Conservation (phyloP, 2,797 vertebrate species). For the Lutjanus argentimaculatus region DNA sequence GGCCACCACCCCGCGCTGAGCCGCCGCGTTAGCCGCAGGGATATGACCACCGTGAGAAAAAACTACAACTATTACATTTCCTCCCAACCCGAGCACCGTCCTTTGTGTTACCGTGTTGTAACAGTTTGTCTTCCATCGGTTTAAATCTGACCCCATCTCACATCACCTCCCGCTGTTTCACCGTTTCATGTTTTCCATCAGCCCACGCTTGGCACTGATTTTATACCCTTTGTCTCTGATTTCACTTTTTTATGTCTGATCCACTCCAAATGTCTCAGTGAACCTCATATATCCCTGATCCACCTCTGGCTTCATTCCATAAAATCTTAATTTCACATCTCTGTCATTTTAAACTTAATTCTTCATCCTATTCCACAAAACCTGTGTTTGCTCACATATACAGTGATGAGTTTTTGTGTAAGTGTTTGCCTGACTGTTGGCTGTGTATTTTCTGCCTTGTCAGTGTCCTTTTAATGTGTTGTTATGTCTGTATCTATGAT, state of each 20-base stretch:
- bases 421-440: not conserved
- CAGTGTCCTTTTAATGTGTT: not conserved
- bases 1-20: slow-evolving; percentile 44
- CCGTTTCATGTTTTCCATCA: slow-evolving; percentile 5
- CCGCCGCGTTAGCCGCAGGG: slow-evolving; percentile 73
- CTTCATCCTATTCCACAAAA: not conserved
- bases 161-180: not conserved
- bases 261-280: not conserved
- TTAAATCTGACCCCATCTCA: slow-evolving; percentile 17
- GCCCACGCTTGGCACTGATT: not conserved
- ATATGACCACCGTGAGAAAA: slow-evolving; percentile 73
- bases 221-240: not conserved
- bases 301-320: slow-evolving; percentile 5
- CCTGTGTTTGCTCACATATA: not conserved
- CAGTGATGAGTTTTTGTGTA: not conserved
- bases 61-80: slow-evolving; percentile 13
- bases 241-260: not conserved
- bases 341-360: not conserved
- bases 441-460: not conserved
- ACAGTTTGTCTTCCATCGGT: slow-evolving; percentile 37
- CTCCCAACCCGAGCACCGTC: slow-evolving; percentile 22
- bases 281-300: not conserved
- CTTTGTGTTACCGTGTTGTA: slow-evolving; percentile 37
- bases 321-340: not conserved
- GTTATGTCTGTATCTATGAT: not conserved